Evolutionary conservation across 2,797 vertebrate species (phyloP).

Genomic region (Carapus acus): DNA sequence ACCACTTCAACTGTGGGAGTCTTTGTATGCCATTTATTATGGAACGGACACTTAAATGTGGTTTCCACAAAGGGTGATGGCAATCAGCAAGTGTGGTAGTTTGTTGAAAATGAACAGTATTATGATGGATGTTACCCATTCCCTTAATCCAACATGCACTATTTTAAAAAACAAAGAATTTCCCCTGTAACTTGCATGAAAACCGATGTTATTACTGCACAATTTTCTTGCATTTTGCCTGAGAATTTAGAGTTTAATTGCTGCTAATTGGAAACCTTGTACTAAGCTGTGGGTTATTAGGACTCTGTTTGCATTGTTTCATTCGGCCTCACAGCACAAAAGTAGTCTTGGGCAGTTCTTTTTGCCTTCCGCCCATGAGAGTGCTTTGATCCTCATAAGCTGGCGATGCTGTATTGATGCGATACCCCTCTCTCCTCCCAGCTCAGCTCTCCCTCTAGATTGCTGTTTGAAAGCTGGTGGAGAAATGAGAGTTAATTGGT

Average conservation of each 20-base stretch:
- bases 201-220: conserved; percentile 76
- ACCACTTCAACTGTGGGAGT: conserved; percentile 45
- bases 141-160: conserved; percentile 41
- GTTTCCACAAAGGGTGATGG: conserved; percentile 29
- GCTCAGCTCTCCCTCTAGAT: no score
- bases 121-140: not conserved
- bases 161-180: conserved; percentile 22
- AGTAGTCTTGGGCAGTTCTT: conserved; percentile 49
- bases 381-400: conserved; percentile 72
- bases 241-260: conserved; percentile 91
- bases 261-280: conserved; percentile 84
- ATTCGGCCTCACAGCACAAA: conserved; percentile 57
- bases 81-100: conserved; percentile 1
- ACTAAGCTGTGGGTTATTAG: conserved; percentile 87
- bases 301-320: conserved; percentile 83
- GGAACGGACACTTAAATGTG: conserved; percentile 31
- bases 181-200: conserved; percentile 37
- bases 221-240: conserved; percentile 79
- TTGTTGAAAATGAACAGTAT: conserved; percentile 1
- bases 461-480: conserved; percentile 50
- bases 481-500: conserved; percentile 65
- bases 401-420: conserved; percentile 62
- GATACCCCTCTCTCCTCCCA: conserved; percentile 50
- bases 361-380: conserved; percentile 72
- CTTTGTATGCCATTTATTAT: conserved; percentile 41